Evolutionary conservation across 2,888 invertebrate species (phyloP).

Genomic region (Nasonovia ribisnigri): DNA sequence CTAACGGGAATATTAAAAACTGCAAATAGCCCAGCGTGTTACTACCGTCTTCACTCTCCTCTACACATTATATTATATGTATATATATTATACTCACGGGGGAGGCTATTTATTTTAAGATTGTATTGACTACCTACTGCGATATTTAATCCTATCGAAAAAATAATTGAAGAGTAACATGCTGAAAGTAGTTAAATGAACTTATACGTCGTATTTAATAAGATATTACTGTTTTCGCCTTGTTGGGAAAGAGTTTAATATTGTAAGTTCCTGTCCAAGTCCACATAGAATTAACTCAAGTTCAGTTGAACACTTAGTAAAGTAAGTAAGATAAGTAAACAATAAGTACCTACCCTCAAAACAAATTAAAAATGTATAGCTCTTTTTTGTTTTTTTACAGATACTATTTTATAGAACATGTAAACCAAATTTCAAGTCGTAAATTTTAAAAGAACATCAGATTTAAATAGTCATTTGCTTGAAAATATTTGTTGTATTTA

Average conservation of each 20-base stretch:
- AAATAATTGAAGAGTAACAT: not conserved
- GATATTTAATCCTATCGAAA: not conserved
- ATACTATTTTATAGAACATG: not conserved
- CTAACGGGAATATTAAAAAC: not conserved
- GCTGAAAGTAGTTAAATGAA: not conserved
- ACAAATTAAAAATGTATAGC: not conserved
- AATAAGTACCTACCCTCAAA: not conserved
- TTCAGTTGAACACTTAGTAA: not conserved
- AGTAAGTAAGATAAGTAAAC: not conserved
- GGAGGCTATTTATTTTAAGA: not conserved
- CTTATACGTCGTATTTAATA: too few species aligned
- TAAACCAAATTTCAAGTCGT: not conserved
- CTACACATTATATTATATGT: not conserved
- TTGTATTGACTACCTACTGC: not conserved
- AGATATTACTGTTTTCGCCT: not conserved
- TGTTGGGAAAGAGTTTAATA: not conserved
- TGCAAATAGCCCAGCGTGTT: not conserved
- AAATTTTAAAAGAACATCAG: not conserved
- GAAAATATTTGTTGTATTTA: conserved; percentile 11
- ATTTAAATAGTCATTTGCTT: conserved; percentile 38
- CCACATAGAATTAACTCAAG: not conserved
- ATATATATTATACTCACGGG: not conserved
- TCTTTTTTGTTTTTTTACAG: not conserved
- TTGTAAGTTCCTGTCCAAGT: not conserved
- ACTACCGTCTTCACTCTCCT: not conserved